phyloP scores from a whole-genome alignment of 2,888 invertebrate genomes.

The Trachelus tabidus region DNA sequence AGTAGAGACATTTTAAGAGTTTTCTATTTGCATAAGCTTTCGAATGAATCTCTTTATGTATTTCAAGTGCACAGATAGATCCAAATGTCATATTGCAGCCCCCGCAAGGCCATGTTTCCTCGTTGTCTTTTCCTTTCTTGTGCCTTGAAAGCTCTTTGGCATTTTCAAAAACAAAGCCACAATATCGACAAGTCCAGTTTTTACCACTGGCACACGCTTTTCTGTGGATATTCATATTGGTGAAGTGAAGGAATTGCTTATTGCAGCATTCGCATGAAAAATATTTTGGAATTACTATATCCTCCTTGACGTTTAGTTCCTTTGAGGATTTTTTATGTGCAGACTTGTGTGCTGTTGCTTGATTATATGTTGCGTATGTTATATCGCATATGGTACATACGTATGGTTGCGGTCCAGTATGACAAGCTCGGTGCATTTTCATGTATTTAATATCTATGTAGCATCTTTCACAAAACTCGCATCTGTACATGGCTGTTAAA shows the following conservation, averaged over 20 bases:
- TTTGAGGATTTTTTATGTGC: slow-evolving; percentile 19
- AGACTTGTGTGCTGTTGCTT: slow-evolving; percentile 23
- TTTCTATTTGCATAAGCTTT: background rate
- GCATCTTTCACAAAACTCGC: slow-evolving; percentile 27
- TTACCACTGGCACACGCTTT: slow-evolving; percentile 12
- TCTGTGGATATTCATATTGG: slow-evolving; percentile 26
- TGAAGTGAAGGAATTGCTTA: slow-evolving; percentile 19
- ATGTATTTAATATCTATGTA: slow-evolving; percentile 13
- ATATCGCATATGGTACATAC: slow-evolving; percentile 27
- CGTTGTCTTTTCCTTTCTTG: slow-evolving; percentile 14
- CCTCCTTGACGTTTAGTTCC: background rate
- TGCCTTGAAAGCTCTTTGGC: slow-evolving; percentile 19
- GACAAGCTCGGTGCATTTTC: slow-evolving; percentile 18
- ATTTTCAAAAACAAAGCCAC: slow-evolving; percentile 17
- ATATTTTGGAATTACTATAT: slow-evolving; percentile 18
- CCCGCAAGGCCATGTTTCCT: slow-evolving; percentile 16
- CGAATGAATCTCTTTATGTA: slow-evolving; percentile 19
- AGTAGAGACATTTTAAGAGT: slow-evolving; percentile 16
- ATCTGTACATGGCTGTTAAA: slow-evolving; percentile 19
- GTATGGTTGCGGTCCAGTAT: slow-evolving; percentile 23
- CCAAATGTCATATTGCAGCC: slow-evolving; percentile 15
- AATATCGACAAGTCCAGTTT: slow-evolving; percentile 19
- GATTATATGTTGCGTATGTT: slow-evolving; percentile 25
- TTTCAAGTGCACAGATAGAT: slow-evolving; percentile 18
- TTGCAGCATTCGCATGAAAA: slow-evolving; percentile 24